These are phyloP conservation scores for Pogona vitticeps DNA, from an alignment of 2,113 vertebrate genomes.

Conservation along the genomic window DNA sequence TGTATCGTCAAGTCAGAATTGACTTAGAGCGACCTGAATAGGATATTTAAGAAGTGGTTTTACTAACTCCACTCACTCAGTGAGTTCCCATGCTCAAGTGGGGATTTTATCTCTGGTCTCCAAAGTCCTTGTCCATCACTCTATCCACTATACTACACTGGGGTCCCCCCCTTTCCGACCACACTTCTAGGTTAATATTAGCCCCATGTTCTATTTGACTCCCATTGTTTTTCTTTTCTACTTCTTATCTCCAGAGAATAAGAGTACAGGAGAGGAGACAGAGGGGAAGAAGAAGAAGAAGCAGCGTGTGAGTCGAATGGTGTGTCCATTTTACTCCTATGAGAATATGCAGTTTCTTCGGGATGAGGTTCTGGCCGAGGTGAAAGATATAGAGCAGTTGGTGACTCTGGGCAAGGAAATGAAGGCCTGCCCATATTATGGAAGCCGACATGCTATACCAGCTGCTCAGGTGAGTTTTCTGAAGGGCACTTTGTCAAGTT, in stretches of 20 bases:
- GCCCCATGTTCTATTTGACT: no score
- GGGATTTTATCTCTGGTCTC: no score
- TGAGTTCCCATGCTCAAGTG: no score
- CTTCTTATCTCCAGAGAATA: constrained; percentile 67
- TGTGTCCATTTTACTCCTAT: constrained; percentile 83
- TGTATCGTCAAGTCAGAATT: no score
- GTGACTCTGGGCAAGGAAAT: constrained; percentile 81
- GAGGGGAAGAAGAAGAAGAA: constrained; percentile 81
- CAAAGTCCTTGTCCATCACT: no score
- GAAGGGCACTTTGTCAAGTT: no score
- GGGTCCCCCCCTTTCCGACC: no score
- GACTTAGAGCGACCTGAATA: no score
- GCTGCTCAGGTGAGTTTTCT: constrained; percentile 81
- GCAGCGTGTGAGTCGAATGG: constrained; percentile 46
- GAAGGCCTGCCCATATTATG: constrained; percentile 90
- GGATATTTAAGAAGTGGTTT: no score
- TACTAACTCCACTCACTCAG: background rate
- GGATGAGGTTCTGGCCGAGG: constrained; percentile 83
- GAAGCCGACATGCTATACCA: constrained; percentile 86
- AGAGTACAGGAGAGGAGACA: constrained; percentile 61
- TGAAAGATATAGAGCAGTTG: constrained; percentile 92
- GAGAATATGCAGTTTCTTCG: constrained; percentile 86
- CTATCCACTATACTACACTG: no score
- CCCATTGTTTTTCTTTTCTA: background rate
- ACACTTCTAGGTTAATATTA: background rate